Percentiles rank a stretch among this genome's conserved stretches.
phyloP scores from a whole-genome alignment of 2,888 invertebrate genomes.

The Aporophyla nigra region DNA sequence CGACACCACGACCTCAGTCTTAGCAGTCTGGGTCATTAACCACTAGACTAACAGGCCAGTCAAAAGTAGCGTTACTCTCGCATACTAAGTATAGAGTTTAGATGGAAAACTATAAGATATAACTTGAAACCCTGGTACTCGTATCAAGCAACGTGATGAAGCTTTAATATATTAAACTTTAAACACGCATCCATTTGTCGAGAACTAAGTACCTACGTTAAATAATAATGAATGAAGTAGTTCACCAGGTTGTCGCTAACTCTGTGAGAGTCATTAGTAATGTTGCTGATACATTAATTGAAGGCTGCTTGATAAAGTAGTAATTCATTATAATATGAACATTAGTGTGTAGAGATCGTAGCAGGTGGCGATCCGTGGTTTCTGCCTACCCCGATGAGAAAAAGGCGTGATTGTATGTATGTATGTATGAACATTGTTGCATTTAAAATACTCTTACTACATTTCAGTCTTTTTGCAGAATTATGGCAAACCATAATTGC shows the following conservation, averaged over 20 bases:
- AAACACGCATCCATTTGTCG: constrained; percentile 46
- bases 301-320: neutral
- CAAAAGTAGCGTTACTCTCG: too few relatives aligned
- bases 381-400: too few relatives aligned
- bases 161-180: constrained; percentile 31
- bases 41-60: too few relatives aligned
- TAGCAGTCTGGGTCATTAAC: too few relatives aligned
- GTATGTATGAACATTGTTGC: too few relatives aligned
- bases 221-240: constrained; percentile 43
- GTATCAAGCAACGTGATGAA: neutral
- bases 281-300: constrained; percentile 22
- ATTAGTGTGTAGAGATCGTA: too few relatives aligned
- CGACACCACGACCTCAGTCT: too few relatives aligned
- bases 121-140: neutral
- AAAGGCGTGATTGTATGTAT: too few relatives aligned
- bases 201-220: constrained; percentile 38
- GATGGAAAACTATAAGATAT: neutral
- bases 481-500: too few relatives aligned
- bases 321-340: neutral
- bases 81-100: neutral
- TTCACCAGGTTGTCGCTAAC: constrained; percentile 9
- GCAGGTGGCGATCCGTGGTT: too few relatives aligned
- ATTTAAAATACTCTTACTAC: neutral
- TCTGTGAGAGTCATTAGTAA: constrained; percentile 15
- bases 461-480: neutral